Evolutionary conservation across 2,797 vertebrate species (phyloP), one percentile per base, ranked within the genome.

Genomic region (Clamator glandarius): DNA sequence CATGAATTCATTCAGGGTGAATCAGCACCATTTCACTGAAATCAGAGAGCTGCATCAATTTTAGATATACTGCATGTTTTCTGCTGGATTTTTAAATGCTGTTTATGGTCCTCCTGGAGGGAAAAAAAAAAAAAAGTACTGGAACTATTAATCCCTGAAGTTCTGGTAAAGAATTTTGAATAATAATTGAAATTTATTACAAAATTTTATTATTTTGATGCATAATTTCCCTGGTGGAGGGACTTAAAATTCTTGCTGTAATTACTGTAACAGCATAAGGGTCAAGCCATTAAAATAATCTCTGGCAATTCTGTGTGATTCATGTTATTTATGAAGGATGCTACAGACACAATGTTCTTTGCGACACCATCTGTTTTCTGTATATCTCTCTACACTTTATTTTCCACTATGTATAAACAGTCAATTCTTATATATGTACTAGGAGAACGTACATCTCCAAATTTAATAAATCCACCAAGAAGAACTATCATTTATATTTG

Each of bases 251-350:
- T 96, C 89, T 58, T 73, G 78, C 90, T 95, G 89, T 97, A 97
- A 97, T 97, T 97, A 97, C 81, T 89, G 31, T 93, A 95, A 96
- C 91, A 97, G 92, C 94, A 95, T 94, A 92, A 95, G 94, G 83
- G 82, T 97, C 0, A 2, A 92, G 94, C 92, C 97, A 96, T 97
- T 97, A 96, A 97, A 97, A 97, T 97, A 97, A 97, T 97, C 95
- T 97, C 90, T 95, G 87, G 84, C 96, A 97, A 97, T 97, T 97
- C 91, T 78, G 79, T 88, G 92, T 95, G 93, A 95, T 97, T 96
- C 23, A 3, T 87, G 78, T 94, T 96, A 96, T 96, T 97, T 95
- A 88, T 93, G 89, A 86, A 96, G 90, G 87, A 81, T 25, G 48
- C 88, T 48, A 67, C 77, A 75, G 90, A 42, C 75, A 80, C 76